These are phyloP conservation scores for Pantherophis alleghaniensis DNA, from an alignment of 2,797 vertebrate genomes.

Conservation along the genomic window DNA sequence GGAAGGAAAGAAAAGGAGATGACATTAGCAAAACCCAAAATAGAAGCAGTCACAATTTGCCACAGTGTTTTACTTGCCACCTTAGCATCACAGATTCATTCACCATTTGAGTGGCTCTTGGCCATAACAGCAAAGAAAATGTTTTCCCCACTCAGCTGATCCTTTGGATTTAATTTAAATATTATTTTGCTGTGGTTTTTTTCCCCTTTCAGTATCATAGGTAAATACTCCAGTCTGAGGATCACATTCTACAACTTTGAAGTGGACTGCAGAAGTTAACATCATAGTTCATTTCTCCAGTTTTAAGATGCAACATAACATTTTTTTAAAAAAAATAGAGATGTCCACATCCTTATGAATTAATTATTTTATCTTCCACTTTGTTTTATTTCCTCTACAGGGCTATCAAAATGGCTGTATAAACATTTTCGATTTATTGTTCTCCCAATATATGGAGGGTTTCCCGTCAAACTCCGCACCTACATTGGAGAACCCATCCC, in stretches of 20 bases:
- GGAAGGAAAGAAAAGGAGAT: background rate
- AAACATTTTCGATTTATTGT: slow-evolving; percentile 58
- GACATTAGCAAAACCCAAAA: background rate
- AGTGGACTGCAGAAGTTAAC: background rate
- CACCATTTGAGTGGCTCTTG: background rate
- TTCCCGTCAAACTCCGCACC: slow-evolving; percentile 60
- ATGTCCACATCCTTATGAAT: background rate
- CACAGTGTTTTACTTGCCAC: background rate
- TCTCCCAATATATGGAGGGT: slow-evolving; percentile 76
- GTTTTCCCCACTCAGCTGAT: background rate
- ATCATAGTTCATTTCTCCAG: background rate
- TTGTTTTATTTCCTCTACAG: background rate
- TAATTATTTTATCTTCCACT: background rate
- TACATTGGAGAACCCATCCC: slow-evolving; percentile 83
- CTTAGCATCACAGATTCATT: background rate
- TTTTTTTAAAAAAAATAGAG: background rate
- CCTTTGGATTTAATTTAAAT: background rate
- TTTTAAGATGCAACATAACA: background rate
- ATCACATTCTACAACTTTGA: background rate
- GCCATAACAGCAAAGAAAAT: background rate
- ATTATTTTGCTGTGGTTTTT: background rate
- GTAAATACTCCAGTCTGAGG: background rate
- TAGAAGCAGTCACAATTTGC: background rate
- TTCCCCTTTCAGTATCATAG: background rate
- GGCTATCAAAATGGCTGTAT: slow-evolving; percentile 1